Evolutionary conservation across 2,888 invertebrate species (phyloP).

Genomic region (Zelleria hepariella): DNA sequence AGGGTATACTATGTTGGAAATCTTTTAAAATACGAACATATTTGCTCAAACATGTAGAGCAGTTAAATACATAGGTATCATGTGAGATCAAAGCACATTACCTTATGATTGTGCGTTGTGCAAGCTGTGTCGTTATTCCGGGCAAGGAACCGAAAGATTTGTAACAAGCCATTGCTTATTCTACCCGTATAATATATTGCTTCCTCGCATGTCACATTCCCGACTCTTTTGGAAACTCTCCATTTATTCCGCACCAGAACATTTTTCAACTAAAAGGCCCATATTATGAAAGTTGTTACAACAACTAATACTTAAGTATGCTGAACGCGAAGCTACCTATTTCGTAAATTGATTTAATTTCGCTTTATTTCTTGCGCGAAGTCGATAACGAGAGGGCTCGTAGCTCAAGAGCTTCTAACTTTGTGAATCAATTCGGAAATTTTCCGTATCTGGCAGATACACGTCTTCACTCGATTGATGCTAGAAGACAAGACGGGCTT

Average conservation of each 20-base stretch:
- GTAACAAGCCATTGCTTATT: constrained; percentile 17
- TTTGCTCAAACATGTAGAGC: not conserved
- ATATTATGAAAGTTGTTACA: not conserved
- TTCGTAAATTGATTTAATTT: constrained; percentile 3
- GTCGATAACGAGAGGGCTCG: not conserved
- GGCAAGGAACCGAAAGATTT: not conserved
- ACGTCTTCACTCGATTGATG: not conserved
- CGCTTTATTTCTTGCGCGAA: not conserved
- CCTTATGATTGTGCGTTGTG: not conserved
- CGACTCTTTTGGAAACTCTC: not conserved
- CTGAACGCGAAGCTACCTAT: not conserved
- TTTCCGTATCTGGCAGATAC: not conserved
- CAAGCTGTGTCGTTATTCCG: too few relatives aligned
- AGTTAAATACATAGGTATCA: too few relatives aligned
- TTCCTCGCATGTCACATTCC: constrained; percentile 2
- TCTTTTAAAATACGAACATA: not conserved
- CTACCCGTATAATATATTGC: constrained; percentile 16
- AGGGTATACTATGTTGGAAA: too few relatives aligned
- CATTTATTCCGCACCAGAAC: not conserved
- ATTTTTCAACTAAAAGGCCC: not conserved
- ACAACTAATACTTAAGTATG: constrained; percentile 1
- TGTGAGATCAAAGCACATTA: too few relatives aligned
- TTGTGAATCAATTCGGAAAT: not conserved
- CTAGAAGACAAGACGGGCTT: not conserved
- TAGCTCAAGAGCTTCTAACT: not conserved